Conservation (phyloP, 2,888 invertebrate species). For the Watsonalla cultraria region DNA sequence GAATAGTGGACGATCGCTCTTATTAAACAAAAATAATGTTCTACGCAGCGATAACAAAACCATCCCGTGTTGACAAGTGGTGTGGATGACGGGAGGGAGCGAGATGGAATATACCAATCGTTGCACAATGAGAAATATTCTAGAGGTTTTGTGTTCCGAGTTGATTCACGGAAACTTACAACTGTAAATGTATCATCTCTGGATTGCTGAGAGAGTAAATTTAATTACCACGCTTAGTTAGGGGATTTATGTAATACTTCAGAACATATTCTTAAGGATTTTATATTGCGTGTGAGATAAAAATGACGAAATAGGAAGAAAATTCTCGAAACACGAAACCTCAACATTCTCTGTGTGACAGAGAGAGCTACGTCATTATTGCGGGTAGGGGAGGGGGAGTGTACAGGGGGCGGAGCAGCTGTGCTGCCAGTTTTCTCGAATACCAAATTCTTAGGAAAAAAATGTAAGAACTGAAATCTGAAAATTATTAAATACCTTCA, state of each 20-base stretch:
- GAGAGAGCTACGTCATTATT: conserved; percentile 15
- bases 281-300: not conserved
- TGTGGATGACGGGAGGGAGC: conserved; percentile 51
- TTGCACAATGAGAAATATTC: conserved; percentile 37
- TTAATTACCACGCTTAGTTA: not conserved
- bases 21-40: conserved; percentile 60
- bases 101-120: conserved; percentile 42
- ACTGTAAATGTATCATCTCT: not conserved
- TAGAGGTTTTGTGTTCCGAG: conserved; percentile 72
- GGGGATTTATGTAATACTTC: not conserved
- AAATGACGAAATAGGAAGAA: conserved; percentile 34
- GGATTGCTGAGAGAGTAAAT: not conserved
- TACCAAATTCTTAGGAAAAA: conserved; percentile 17
- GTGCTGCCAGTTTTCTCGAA: conserved; percentile 38
- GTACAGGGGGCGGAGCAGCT: conserved; percentile 27
- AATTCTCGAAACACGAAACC: conserved; percentile 69
- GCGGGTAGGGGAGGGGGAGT: conserved; percentile 27
- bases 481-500: not conserved
- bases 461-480: not conserved
- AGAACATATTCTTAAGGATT: conserved; percentile 5
- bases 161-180: conserved; percentile 42
- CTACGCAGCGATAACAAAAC: conserved; percentile 68
- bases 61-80: conserved; percentile 62
- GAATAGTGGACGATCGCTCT: conserved; percentile 45
- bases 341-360: conserved; percentile 42